Base-by-base conservation (phyloP, 2,888 invertebrate genomes). In the Hemaris fuciformis region DNA sequence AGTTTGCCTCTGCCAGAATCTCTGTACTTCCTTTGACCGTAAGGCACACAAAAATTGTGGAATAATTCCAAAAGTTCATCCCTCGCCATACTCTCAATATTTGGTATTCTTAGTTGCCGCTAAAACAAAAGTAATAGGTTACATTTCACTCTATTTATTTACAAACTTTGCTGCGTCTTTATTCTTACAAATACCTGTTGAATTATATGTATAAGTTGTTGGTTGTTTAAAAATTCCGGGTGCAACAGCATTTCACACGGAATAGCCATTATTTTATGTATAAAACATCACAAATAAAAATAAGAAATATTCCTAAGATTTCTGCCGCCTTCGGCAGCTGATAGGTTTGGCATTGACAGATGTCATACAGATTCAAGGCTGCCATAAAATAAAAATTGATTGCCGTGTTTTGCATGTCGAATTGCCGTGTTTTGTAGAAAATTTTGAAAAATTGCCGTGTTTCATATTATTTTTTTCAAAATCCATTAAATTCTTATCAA, bases 21-120 rank as follows among this genome's bases (percentile, higher is more conserved):
- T 64, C 87, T 81, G 59, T 87, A 87, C 65, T 82, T 89, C 63
- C 93, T 82, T 72, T 93, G 93, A 0, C 91, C 88, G 53, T 86
- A 87, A 2, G 93, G 93, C 1, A 93, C 83, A 70, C 93, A 93
- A 71, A 77, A 93, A 59, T 88, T 79, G 62, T 89, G 89, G 67
- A 91, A 93, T 64, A 93, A 45, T 10, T 89, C 83, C 64, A 93
- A 70, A 38, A 93, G 70, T n/a, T 88, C 83, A 34, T 85, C 83
- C 66, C 92, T 84, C 15, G 70, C 68, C 83, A 90, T 81, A 10
- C 57, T 72, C 59, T 80, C 74, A 4, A 91, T 69, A 64, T 86
- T 77, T 8, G 84, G 76, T 41, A 91, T 64, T 57, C 82, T 80
- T 53, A 92, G 72, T 69, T 88, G 84, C 67, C 92, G 82, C 92